phyloP scores from a whole-genome alignment of 2,888 invertebrate species.

The Rugalucina vietnamica region DNA sequence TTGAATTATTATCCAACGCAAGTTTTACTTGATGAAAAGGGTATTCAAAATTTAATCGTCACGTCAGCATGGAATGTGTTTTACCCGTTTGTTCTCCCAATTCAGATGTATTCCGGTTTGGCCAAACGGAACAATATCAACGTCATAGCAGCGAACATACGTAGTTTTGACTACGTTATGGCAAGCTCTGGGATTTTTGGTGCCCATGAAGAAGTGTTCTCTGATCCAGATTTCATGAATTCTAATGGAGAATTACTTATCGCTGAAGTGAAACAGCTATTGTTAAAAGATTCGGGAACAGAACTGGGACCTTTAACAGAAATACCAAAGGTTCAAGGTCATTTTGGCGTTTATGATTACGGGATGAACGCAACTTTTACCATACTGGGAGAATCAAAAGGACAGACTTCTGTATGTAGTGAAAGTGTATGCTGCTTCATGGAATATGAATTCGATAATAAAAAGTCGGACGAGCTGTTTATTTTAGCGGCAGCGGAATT shows the following conservation, averaged over 20 bases:
- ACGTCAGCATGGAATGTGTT: constrained; percentile 92
- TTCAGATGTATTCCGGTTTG: constrained; percentile 88
- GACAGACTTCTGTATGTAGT: constrained; percentile 8
- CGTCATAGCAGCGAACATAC: constrained; percentile 90
- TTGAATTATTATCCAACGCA: constrained; percentile 89
- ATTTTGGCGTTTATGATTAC: constrained; percentile 30
- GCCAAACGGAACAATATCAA: constrained; percentile 85
- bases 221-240: constrained; percentile 49
- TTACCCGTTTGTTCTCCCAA: constrained; percentile 86
- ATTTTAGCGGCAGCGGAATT: constrained; percentile 41
- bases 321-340: background rate
- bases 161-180: constrained; percentile 84
- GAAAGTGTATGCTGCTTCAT: constrained; percentile 44
- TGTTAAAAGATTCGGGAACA: background rate
- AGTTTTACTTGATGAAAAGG: constrained; percentile 85
- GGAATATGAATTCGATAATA: constrained; percentile 41
- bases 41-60: constrained; percentile 88
- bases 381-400: constrained; percentile 12
- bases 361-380: constrained; percentile 48
- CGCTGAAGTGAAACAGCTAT: constrained; percentile 53
- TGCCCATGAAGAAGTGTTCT: constrained; percentile 51
- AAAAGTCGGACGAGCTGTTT: constrained; percentile 37
- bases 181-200: constrained; percentile 89
- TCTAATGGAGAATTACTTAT: constrained; percentile 60
- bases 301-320: background rate